Base-by-base conservation (phyloP, 2,888 invertebrate species). In the Pseudococcus jackbeardsleyi region DNA sequence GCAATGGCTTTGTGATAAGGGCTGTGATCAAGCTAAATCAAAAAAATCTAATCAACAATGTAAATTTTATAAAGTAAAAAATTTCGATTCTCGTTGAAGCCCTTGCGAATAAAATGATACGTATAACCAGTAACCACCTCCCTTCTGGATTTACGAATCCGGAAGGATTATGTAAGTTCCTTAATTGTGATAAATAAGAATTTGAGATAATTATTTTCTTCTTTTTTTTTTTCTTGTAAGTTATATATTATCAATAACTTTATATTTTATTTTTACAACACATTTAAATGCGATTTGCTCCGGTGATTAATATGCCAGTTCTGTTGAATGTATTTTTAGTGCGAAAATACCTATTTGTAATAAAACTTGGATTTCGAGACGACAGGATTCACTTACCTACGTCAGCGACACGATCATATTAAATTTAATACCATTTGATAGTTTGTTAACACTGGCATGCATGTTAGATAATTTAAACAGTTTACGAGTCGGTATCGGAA, bases 241-340 rank as follows among this genome's bases (percentile, higher is more conserved):
- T 79, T 42, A 46, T 39, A 19, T 46, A 4, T 82, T 46, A 33
- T 82, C 33, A 39, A 33, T 26, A 46, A 46, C 46, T 42, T 82
- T 82, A 82, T 82, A 15, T 79, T n/a, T 79, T 79, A 79, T 46
- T 19, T 22, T 19, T 82, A 82, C 42, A 42, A 42, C n/a, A 42
- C 79, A 79, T 17, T 72, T 22, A 46, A 82, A 82, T 82, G 79
- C 79, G 79, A 82, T 82, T 82, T 82, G 33, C 33, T 9, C 42
- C 79, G 79, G 79, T 82, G 79, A 82, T 82, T 82, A 19, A 82
- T 46, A 82, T 82, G 79, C 79, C 79, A 82, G 79, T 82, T 82
- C 79, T 82, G 46, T 82, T 82, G 79, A 82, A 82, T 82, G 79
- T 82, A 46, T 46, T 82, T 46, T 46, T 17, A 42, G 33, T 82